A percentile compares a stretch with the other conserved stretches of the same genome.
Evolutionary conservation across 2,113 vertebrate species (phyloP).

Genomic region (Antidorcas marsupialis): DNA sequence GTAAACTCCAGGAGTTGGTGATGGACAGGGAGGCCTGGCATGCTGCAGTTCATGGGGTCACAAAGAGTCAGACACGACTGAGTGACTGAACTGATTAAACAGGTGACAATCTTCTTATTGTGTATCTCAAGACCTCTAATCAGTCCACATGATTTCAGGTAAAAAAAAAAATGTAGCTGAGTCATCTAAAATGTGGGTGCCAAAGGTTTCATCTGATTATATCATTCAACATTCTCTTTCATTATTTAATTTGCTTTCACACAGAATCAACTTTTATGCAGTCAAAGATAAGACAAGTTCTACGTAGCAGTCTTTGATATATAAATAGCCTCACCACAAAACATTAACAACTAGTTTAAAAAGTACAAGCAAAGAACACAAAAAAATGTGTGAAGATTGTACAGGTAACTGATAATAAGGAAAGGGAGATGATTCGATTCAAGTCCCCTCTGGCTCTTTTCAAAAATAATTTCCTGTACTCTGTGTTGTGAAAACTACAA

Average conservation of each 20-base stretch:
- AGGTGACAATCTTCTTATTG: background rate
- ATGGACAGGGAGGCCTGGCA: background rate
- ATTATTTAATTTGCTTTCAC: background rate
- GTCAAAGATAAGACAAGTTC: background rate
- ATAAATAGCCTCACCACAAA: background rate
- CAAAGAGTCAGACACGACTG: background rate
- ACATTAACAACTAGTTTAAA: background rate
- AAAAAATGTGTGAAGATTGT: background rate
- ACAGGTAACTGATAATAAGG: background rate
- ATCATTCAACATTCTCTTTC: background rate
- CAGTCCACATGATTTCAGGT: background rate
- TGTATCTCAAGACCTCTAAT: background rate
- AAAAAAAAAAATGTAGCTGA: background rate
- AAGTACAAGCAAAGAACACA: background rate
- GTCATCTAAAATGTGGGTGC: background rate
- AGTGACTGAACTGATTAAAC: background rate
- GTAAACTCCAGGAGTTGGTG: background rate
- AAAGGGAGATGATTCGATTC: background rate
- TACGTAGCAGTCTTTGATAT: background rate
- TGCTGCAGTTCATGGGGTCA: background rate
- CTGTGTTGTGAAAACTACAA: background rate
- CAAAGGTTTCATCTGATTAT: background rate
- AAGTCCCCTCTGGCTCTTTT: background rate
- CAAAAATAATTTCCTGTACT: constrained; percentile 47
- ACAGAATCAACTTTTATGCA: background rate